Evolutionary conservation across 2,888 invertebrate species (phyloP).

Genomic region (Chalcosyrphus nemorum): DNA sequence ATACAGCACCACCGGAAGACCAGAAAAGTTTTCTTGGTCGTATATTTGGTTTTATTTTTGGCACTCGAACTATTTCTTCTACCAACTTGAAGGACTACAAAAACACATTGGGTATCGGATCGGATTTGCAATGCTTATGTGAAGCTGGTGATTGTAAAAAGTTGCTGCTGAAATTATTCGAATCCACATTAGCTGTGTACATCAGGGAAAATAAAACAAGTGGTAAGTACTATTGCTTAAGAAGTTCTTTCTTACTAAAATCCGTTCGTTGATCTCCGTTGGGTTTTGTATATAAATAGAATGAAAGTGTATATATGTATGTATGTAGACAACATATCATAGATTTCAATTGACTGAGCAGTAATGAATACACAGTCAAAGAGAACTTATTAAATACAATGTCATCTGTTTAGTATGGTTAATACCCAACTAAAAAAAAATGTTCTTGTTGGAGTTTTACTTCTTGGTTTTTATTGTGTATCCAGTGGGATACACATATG

Average conservation of each 20-base stretch:
- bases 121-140: constrained; percentile 76
- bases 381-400: constrained; percentile 8
- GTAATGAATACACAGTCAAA: background rate
- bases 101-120: constrained; percentile 65
- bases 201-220: constrained; percentile 79
- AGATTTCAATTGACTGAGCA: constrained; percentile 9
- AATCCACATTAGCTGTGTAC: constrained; percentile 80
- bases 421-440: too few species aligned
- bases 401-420: background rate
- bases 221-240: constrained; percentile 76
- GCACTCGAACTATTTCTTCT: constrained; percentile 71
- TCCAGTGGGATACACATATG: too few species aligned
- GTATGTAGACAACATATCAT: background rate
- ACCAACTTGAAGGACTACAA: constrained; percentile 63
- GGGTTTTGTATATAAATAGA: background rate
- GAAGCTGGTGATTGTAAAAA: constrained; percentile 79
- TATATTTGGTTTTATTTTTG: constrained; percentile 78
- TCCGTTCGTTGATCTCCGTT: constrained; percentile 49
- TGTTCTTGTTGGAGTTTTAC: background rate
- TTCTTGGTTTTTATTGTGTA: constrained; percentile 7
- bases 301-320: background rate
- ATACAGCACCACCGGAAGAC: constrained; percentile 6
- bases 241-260: background rate
- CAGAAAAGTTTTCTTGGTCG: constrained; percentile 49
- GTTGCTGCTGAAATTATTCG: constrained; percentile 80